phyloP scores from a whole-genome alignment of 2,888 invertebrate genomes.

The Dorcus hopei region DNA sequence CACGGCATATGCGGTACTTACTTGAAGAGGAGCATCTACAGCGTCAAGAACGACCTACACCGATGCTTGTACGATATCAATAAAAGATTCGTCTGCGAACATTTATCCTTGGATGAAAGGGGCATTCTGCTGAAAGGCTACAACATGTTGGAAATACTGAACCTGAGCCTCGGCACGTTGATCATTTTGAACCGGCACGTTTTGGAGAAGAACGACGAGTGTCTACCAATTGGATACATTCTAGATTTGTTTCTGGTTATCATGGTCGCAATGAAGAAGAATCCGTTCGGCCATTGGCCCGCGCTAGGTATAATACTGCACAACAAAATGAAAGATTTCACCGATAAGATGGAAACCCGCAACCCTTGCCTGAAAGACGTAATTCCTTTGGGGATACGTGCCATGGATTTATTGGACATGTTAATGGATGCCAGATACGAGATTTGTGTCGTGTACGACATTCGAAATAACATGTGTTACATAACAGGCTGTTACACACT shows the following conservation, averaged over 20 bases:
- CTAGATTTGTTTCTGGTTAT: constrained; percentile 6
- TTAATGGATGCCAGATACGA: constrained; percentile 14
- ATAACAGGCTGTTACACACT: constrained; percentile 14
- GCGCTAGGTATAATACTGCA: constrained; percentile 14
- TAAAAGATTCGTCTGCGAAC: constrained; percentile 4
- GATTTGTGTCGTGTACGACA: constrained; percentile 16
- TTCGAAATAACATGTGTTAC: constrained; percentile 13
- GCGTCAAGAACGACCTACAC: constrained; percentile 10
- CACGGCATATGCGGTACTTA: constrained; percentile 7
- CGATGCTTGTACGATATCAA: constrained; percentile 14
- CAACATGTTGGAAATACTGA: constrained; percentile 16
- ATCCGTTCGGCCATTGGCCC: constrained; percentile 15
- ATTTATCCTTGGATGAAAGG: constrained; percentile 11
- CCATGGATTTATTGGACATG: constrained; percentile 14
- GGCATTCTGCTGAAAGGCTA: constrained; percentile 11
- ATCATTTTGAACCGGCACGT: constrained; percentile 17
- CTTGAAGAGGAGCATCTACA: constrained; percentile 4
- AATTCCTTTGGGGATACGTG: constrained; percentile 11
- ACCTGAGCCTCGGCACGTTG: constrained; percentile 13
- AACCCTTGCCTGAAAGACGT: constrained; percentile 11
- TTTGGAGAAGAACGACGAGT: constrained; percentile 8
- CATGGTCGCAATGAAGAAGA: constrained; percentile 9
- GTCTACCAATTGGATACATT: constrained; percentile 13
- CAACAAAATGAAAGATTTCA: constrained; percentile 12
- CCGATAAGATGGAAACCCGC: constrained; percentile 15